phyloP scores from a whole-genome alignment of 2,113 vertebrate species.

The Colaptes auratus region DNA sequence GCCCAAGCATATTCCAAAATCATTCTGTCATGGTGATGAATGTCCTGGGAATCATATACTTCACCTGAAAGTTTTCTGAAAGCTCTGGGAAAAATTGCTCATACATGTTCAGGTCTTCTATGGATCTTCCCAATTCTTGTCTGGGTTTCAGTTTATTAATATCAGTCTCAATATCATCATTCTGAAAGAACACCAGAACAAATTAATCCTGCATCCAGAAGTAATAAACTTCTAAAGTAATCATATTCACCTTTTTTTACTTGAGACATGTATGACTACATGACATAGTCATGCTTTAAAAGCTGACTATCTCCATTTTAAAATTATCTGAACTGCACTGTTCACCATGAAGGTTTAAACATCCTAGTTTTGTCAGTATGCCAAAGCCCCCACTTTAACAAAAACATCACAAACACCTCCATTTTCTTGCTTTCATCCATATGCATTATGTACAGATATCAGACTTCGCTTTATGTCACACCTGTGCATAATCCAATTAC shows the following conservation, averaged over 20 bases:
- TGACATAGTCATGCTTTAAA: not conserved
- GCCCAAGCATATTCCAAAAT: not conserved
- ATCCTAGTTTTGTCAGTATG: not conserved
- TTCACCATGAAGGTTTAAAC: not conserved
- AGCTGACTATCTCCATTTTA: not conserved
- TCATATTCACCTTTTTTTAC: not conserved
- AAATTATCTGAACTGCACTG: not conserved
- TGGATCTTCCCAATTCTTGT: conserved; percentile 78
- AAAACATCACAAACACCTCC: not conserved
- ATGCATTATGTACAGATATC: not conserved
- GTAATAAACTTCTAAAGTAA: not conserved
- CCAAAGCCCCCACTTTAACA: not conserved
- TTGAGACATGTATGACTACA: not conserved
- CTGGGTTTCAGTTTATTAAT: conserved; percentile 90
- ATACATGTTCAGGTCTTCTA: conserved; percentile 92
- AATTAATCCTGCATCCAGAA: not conserved
- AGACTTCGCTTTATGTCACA: not conserved
- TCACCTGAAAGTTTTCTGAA: conserved; percentile 93
- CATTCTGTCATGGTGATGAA: not conserved
- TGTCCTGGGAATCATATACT: not conserved
- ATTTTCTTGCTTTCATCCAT: not conserved
- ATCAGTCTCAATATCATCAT: conserved; percentile 98
- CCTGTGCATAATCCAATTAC: not conserved
- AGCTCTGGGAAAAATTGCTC: conserved; percentile 93
- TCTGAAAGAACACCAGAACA: conserved; percentile 77